A percentile compares a stretch with the other conserved stretches of the same genome.
Evolutionary conservation across 2,113 vertebrate genomes (phyloP).

Genomic region (Halichoeres trimaculatus): DNA sequence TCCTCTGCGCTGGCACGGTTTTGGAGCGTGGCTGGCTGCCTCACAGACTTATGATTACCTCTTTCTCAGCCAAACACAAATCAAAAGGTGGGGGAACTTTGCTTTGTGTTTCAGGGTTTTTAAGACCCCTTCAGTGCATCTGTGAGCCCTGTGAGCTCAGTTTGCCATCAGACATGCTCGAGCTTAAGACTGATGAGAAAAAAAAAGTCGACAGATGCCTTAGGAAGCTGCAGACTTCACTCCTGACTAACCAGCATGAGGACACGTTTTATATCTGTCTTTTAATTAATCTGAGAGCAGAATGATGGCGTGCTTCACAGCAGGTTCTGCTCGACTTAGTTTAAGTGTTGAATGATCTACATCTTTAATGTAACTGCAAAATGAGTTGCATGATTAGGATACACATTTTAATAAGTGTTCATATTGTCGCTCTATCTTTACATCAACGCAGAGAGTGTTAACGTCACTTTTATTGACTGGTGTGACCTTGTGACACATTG

Average conservation of each 20-base stretch:
- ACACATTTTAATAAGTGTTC: no score
- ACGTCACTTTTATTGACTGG: no score
- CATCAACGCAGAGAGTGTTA: no score
- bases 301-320: no score
- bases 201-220: conserved; percentile 3
- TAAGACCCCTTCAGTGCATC: neutral
- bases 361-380: no score
- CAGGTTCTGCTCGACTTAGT: no score
- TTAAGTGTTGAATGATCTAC: no score
- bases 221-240: conserved; percentile 3
- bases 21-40: conserved; percentile 11
- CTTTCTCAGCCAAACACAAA: conserved; percentile 11
- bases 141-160: neutral
- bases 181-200: conserved; percentile 13
- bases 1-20: neutral
- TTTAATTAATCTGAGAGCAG: neutral
- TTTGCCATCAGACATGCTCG: neutral
- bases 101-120: neutral
- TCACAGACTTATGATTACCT: conserved; percentile 4
- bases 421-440: no score
- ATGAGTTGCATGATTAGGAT: no score
- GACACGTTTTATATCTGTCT: neutral
- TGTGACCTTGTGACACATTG: no score
- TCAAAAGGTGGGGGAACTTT: conserved; percentile 5
- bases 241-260: neutral